Conservation (phyloP, 2,113 vertebrate species). For the Lota lota region DNA sequence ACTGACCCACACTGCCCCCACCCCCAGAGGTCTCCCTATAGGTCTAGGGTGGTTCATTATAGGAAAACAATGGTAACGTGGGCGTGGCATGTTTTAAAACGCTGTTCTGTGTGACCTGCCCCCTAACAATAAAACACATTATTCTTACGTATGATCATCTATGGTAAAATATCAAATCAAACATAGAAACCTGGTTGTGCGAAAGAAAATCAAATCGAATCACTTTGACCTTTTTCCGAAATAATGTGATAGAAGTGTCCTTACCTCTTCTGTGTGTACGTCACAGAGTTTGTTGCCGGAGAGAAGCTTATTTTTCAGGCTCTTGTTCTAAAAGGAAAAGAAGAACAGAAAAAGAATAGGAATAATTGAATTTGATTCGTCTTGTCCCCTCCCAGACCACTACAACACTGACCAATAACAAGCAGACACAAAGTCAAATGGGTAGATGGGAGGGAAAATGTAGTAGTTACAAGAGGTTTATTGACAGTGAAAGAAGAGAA, state of each 20-base stretch:
- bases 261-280: slow-evolving; percentile 93
- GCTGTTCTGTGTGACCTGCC: too few species aligned
- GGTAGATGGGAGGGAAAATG: too few species aligned
- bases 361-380: background rate
- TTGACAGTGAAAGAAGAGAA: background rate
- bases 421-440: too few species aligned
- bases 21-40: background rate
- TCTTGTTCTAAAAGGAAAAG: slow-evolving; percentile 87
- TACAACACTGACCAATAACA: too few species aligned
- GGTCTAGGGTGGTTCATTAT: background rate
- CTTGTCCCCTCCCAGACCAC: too few species aligned
- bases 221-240: background rate
- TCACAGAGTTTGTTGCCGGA: slow-evolving; percentile 95
- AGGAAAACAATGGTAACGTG: background rate
- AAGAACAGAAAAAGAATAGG: slow-evolving; percentile 8
- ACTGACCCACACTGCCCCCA: background rate
- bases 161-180: too few species aligned
- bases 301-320: slow-evolving; percentile 94
- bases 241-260: slow-evolving; percentile 19
- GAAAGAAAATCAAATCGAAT: too few species aligned
- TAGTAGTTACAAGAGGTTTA: too few species aligned
- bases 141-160: too few species aligned
- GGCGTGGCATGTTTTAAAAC: background rate
- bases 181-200: too few species aligned
- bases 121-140: too few species aligned